Base-by-base conservation (phyloP, 2,888 invertebrate species). In the Leptopilina syphax region DNA sequence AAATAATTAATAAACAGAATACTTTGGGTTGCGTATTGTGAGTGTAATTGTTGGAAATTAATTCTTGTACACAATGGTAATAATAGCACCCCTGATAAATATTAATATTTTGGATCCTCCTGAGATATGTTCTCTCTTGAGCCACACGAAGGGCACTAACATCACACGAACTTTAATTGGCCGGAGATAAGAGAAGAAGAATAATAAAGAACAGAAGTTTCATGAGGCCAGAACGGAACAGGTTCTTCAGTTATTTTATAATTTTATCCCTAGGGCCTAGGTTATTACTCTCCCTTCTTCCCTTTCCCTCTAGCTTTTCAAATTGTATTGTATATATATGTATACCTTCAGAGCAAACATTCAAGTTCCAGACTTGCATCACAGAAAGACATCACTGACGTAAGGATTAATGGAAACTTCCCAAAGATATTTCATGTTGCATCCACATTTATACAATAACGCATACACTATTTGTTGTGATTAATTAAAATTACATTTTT, bases 121-220 rank as follows among this genome's bases (percentile, higher is more conserved):
- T 6, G 63, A 9, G 8, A 18, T 60, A n/a, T 7, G 24, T 57
- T 57, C 34, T 24, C 34, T 77, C 44, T 70, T 77, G 50, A 47
- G 54, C 65, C 57, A 0, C 44, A 44, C 27, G 18, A 77, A 68
- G 12, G 60, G 70, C 50, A 57, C 66, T 27, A 81, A 79, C 44
- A 79, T 41, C 24, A 24, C 24, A 24, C 13, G 77, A 67, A 65
- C 13, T 47, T 76, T 78, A 81, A 78, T 80, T 79, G 70, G 27
- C 24, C 60, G 65, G 34, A 73, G 57, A 57, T 57, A 73, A 73
- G 73, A 73, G 54, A 77, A 78, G 77, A 77, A 50, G 60, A 70
- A 34, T 34, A 77, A 76, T 63, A 63, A 73, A 78, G 78, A 79
- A 80, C 80, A 77, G 68, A 80, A 82, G 77, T 78, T 60, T 66